Percentiles rank a stretch among this genome's conserved stretches.
Conservation (phyloP, 2,113 vertebrate genomes). For the Protobothrops mucrosquamatus region DNA sequence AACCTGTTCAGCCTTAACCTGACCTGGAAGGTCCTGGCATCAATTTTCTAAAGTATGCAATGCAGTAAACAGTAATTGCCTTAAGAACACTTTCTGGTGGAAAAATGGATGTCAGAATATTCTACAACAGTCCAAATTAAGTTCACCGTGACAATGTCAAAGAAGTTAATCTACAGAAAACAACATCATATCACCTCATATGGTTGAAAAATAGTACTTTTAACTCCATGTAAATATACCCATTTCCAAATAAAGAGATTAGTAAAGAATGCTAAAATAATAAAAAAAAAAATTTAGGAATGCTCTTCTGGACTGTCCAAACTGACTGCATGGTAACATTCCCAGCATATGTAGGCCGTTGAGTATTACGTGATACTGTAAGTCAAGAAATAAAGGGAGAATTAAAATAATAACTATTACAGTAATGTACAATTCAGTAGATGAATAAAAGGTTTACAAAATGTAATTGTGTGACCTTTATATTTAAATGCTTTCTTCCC, state of each 20-base stretch:
- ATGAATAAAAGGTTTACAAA: constrained; percentile 20
- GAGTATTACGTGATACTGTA: background rate
- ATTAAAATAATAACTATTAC: constrained; percentile 2
- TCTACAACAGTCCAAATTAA: background rate
- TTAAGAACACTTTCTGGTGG: background rate
- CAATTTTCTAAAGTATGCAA: background rate
- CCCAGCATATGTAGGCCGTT: background rate
- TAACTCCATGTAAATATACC: background rate
- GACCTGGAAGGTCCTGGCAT: background rate
- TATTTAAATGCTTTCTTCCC: constrained; percentile 19
- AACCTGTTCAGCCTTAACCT: background rate
- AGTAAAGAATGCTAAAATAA: background rate
- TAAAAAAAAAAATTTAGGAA: background rate
- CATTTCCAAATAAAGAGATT: background rate
- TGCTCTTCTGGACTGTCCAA: background rate
- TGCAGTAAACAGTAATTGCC: background rate
- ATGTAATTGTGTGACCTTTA: constrained; percentile 4
- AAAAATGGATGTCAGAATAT: background rate
- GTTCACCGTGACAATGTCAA: background rate
- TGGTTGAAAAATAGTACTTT: background rate
- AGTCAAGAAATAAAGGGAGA: background rate
- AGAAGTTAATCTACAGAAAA: background rate
- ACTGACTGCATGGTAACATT: background rate
- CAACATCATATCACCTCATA: background rate
- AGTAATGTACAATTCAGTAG: constrained; percentile 7